Evolutionary conservation across 2,888 invertebrate species (phyloP), one percentile per base, ranked within the genome.

Genomic region (Habrosyne pyritoides): DNA sequence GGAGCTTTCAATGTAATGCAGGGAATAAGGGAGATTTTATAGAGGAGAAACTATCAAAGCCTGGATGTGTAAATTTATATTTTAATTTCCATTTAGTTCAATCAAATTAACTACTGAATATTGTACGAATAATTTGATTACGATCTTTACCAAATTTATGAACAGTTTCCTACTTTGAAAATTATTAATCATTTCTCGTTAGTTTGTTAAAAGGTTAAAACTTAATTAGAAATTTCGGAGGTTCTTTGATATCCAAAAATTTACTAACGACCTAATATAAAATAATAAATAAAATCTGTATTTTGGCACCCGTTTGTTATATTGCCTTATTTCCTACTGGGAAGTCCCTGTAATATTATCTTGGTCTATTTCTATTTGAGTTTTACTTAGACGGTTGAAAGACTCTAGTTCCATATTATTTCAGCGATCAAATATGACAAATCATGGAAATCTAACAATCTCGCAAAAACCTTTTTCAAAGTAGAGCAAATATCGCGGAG

Each of bases 231-330:
- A n/a, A n/a, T n/a, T n/a, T n/a, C n/a, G n/a, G n/a, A n/a, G n/a
- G n/a, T n/a, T n/a, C n/a, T n/a, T n/a, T n/a, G n/a, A n/a, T n/a
- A n/a, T n/a, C n/a, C n/a, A n/a, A n/a, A n/a, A n/a, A n/a, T n/a
- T n/a, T n/a, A 50, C 28, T 50, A 50, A 47, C n/a, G 49, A 54
- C 10, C 53, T 50, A 54, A 51, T 59, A 65, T 69, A n/a, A n/a
- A n/a, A n/a, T 67, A 57, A 58, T 60, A 61, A 66, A 66, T 63
- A 61, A 56, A 65, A 67, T 64, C 56, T 58, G 61, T 63, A 66
- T 67, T 54, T 64, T 54, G 57, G 48, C 48, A 52, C 36, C 58
- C 63, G 60, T 57, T 56, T 53, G 54, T 68, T 63, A 66, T 60
- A 69, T 65, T 62, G 63, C 56, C 61, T 54, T 63, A 63, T 65